Evolutionary conservation across 1,140 invertebrate species (phyloP).

Genomic region (Heliconius nattereri): DNA sequence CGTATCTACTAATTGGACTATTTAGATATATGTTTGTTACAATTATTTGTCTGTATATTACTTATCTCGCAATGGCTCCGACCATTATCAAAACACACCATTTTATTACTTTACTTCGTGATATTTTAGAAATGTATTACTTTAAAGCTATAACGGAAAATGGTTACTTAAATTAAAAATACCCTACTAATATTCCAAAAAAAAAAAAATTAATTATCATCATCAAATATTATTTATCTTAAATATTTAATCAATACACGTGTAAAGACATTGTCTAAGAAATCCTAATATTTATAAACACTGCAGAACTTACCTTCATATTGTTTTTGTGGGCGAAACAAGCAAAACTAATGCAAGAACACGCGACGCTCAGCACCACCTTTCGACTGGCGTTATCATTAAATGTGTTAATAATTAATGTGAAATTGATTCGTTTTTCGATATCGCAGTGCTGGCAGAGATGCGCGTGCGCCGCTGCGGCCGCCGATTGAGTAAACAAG

Average conservation of each 20-base stretch:
- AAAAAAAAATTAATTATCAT: neutral
- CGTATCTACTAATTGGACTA: neutral
- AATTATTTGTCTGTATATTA: neutral
- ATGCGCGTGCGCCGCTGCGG: conserved; percentile 40
- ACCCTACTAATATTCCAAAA: neutral
- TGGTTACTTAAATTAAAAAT: neutral
- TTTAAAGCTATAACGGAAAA: neutral
- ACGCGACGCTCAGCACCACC: conserved; percentile 27
- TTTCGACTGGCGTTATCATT: conserved; percentile 34
- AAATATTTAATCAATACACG: neutral
- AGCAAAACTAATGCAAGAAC: conserved; percentile 24
- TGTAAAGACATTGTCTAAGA: neutral
- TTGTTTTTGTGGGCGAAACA: neutral
- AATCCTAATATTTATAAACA: neutral
- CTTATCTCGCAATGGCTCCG: neutral
- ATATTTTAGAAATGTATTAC: neutral
- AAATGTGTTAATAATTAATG: conserved; percentile 34
- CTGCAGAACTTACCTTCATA: conserved; percentile 35
- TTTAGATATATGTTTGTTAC: neutral
- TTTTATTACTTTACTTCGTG: neutral
- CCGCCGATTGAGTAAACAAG: conserved; percentile 44
- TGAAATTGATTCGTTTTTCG: conserved; percentile 32
- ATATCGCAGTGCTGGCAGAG: conserved; percentile 21
- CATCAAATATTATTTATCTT: neutral
- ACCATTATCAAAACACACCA: neutral